phyloP scores from a whole-genome alignment of 1,140 invertebrate species.

The Neocloeon triangulifer region DNA sequence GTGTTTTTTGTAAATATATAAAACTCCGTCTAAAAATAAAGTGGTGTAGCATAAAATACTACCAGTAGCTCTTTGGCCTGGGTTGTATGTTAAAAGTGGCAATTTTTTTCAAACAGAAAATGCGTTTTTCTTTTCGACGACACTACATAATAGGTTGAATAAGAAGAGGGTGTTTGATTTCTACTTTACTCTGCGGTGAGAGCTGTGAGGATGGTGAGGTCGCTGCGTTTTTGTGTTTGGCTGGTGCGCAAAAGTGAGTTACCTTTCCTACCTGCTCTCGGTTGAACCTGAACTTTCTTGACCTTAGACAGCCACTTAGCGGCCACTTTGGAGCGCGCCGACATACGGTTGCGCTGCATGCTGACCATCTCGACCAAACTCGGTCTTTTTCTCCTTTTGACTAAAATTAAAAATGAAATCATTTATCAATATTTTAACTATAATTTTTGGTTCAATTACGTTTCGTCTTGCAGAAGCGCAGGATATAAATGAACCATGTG shows the following conservation, averaged over 20 bases:
- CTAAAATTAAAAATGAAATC: conserved; percentile 7
- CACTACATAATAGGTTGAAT: conserved; percentile 2
- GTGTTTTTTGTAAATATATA: no score
- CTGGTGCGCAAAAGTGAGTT: no score
- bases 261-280: no score
- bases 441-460: conserved; percentile 16
- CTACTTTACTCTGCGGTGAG: conserved; percentile 5
- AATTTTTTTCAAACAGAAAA: no score
- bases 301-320: conserved; percentile 68
- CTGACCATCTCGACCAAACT: conserved; percentile 52
- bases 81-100: no score
- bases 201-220: no score
- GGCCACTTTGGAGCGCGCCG: conserved; percentile 56
- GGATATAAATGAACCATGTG: conserved; percentile 70
- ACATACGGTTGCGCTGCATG: conserved; percentile 39
- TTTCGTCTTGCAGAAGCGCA: conserved; percentile 52
- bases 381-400: conserved; percentile 48
- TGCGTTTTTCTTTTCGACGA: no score
- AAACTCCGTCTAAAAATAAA: no score
- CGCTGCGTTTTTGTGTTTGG: neutral
- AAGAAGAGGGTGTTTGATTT: conserved; percentile 1
- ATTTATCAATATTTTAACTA: conserved; percentile 3
- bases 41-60: no score
- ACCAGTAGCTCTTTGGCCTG: no score
- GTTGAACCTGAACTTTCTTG: conserved; percentile 54